phyloP scores from a whole-genome alignment of 2,888 invertebrate species.

The Trissolcus japonicus region DNA sequence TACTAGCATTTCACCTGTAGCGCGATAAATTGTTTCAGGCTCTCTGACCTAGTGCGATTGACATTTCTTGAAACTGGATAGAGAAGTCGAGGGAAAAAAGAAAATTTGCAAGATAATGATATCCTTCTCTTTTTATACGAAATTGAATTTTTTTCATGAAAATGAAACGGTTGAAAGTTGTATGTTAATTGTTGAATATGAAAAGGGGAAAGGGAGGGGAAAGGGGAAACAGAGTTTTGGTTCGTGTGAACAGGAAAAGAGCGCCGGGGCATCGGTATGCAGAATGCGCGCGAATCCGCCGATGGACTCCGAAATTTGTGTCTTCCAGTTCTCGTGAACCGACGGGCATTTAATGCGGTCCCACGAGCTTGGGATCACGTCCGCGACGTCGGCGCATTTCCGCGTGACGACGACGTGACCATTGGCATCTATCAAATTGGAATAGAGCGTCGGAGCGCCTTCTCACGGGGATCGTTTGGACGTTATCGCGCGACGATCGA shows the following conservation, averaged over 20 bases:
- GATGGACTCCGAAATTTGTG: slow-evolving; percentile 68
- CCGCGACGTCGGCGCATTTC: slow-evolving; percentile 60
- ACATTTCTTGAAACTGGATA: slow-evolving; percentile 5
- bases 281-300: slow-evolving; percentile 43
- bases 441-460: slow-evolving; percentile 6
- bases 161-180: too few relatives aligned
- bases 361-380: slow-evolving; percentile 66
- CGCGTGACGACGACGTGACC: slow-evolving; percentile 29
- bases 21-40: too few relatives aligned
- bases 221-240: too few relatives aligned
- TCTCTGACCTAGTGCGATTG: slow-evolving; percentile 2
- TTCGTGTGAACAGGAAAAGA: slow-evolving; percentile 49
- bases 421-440: not conserved
- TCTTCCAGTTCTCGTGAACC: slow-evolving; percentile 64
- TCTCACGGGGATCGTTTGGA: slow-evolving; percentile 56
- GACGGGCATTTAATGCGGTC: slow-evolving; percentile 73
- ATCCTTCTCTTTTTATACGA: too few relatives aligned
- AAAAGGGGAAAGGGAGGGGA: too few relatives aligned
- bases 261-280: slow-evolving; percentile 68
- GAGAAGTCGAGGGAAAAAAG: too few relatives aligned
- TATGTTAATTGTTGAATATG: too few relatives aligned
- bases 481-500: slow-evolving; percentile 47
- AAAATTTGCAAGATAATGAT: too few relatives aligned
- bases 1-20: too few relatives aligned
- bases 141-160: too few relatives aligned